Percentiles rank a stretch among this genome's conserved stretches.
These are phyloP conservation scores for Bos indicus DNA, from an alignment of 2,113 vertebrate species.

Conservation along the genomic window DNA sequence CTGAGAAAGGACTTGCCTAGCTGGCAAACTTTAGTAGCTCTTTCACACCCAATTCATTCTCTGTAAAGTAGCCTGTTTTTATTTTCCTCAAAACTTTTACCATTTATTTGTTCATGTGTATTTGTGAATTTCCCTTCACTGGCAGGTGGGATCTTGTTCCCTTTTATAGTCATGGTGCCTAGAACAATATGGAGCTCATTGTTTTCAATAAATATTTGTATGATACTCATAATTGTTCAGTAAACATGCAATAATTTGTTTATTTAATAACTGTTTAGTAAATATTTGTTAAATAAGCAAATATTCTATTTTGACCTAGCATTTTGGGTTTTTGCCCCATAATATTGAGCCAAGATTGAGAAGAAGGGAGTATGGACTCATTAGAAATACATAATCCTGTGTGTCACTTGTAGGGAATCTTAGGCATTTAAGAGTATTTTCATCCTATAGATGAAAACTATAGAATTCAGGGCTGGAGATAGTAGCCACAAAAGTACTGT, in stretches of 20 bases:
- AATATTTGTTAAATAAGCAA: neutral
- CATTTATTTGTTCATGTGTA: neutral
- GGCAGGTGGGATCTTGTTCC: neutral
- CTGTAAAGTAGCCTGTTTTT: neutral
- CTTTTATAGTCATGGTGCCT: neutral
- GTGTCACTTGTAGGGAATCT: neutral
- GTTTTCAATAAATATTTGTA: constrained; percentile 7
- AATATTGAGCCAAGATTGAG: neutral
- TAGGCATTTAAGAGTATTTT: constrained; percentile 5
- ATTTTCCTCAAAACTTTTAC: neutral
- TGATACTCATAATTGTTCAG: neutral
- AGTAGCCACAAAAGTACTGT: neutral
- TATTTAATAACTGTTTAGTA: neutral
- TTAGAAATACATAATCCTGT: neutral
- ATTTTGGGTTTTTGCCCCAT: neutral
- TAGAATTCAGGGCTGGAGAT: neutral
- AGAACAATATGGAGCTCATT: neutral
- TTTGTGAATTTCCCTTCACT: neutral
- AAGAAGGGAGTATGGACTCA: neutral
- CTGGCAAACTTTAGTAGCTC: neutral
- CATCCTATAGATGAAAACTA: neutral
- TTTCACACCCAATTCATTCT: neutral
- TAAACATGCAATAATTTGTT: neutral
- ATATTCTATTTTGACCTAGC: neutral
- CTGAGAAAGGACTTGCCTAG: neutral